These are phyloP conservation scores for Anas flavirostris DNA, from an alignment of 2,797 vertebrate species.

Conservation along the genomic window DNA sequence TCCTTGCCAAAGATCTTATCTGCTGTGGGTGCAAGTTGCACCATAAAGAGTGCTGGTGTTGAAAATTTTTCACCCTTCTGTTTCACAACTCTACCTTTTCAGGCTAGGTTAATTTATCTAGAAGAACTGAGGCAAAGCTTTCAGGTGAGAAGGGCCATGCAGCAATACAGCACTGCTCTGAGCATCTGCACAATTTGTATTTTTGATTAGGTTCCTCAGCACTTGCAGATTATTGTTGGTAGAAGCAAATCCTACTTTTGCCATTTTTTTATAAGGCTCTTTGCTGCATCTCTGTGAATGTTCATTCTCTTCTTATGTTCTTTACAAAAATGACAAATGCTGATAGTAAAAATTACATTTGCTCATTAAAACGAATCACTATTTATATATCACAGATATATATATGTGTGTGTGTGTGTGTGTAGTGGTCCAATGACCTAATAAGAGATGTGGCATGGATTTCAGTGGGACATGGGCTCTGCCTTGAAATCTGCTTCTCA, in stretches of 20 bases:
- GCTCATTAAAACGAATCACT: neutral
- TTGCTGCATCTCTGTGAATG: neutral
- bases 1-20: constrained; percentile 53
- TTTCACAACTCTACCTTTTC: neutral
- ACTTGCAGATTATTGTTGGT: neutral
- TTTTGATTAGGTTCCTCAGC: neutral
- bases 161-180: neutral
- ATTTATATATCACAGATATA: neutral
- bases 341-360: neutral
- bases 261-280: neutral
- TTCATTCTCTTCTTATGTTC: neutral
- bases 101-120: neutral
- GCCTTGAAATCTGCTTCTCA: neutral
- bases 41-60: neutral
- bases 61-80: neutral
- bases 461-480: neutral
- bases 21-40: neutral
- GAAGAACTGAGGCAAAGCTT: neutral
- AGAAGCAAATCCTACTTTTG: neutral
- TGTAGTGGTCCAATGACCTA: neutral
- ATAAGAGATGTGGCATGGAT: neutral
- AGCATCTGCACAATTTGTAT: neutral
- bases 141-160: neutral
- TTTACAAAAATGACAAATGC: neutral
- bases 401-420: too few species aligned